Percentiles rank a stretch among this genome's conserved stretches.
phyloP scores from a whole-genome alignment of 2,888 invertebrate genomes.

The Agonopterix heracliana region DNA sequence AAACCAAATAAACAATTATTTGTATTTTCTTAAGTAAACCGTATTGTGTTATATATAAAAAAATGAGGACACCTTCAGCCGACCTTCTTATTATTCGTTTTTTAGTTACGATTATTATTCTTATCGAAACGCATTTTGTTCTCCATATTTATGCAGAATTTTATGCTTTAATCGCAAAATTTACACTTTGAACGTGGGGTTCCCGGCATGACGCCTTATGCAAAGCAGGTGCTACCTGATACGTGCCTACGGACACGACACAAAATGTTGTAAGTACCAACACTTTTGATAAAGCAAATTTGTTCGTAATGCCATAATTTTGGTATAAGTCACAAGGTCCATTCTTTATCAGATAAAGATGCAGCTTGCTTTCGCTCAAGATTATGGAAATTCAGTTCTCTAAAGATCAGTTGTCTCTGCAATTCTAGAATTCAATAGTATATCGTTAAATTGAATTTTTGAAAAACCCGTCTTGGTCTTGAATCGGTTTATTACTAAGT shows the following conservation, averaged over 20 bases:
- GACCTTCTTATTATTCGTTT: conserved; percentile 32
- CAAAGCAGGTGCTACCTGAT: conserved; percentile 75
- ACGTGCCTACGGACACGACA: conserved; percentile 40
- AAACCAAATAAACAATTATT: too few species aligned
- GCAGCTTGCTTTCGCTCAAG: too few species aligned
- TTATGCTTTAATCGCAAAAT: conserved; percentile 70
- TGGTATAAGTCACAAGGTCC: conserved; percentile 14
- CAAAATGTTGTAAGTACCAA: conserved; percentile 37
- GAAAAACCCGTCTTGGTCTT: conserved; percentile 22
- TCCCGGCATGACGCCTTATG: conserved; percentile 72
- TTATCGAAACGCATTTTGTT: conserved; percentile 51
- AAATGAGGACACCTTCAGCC: conserved; percentile 48
- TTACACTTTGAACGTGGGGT: conserved; percentile 66
- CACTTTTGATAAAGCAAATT: conserved; percentile 23
- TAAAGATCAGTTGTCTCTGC: too few species aligned
- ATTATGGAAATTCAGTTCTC: too few species aligned
- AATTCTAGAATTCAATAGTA: too few species aligned
- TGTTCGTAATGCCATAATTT: conserved; percentile 19
- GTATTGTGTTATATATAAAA: not conserved
- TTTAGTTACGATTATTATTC: conserved; percentile 41
- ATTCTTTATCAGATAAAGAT: conserved; percentile 32
- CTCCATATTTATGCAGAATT: conserved; percentile 56
- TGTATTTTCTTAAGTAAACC: too few species aligned
- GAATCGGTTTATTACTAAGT: conserved; percentile 32
- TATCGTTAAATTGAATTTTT: conserved; percentile 22